phyloP scores from a whole-genome alignment of 2,888 invertebrate species.

The Lycocerus yunnanus region DNA sequence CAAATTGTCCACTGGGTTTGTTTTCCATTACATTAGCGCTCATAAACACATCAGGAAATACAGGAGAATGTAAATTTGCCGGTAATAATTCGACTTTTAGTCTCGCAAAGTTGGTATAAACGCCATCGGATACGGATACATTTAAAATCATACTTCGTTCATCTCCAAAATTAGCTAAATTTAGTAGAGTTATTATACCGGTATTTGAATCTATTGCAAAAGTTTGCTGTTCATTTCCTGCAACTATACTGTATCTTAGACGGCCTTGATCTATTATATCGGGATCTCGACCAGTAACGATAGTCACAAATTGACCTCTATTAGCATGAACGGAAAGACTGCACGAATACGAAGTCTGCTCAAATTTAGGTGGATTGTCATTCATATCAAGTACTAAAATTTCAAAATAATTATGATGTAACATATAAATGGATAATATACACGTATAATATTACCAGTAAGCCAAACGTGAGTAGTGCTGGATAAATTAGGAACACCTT shows the following conservation, averaged over 20 bases:
- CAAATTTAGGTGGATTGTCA: conserved; percentile 87
- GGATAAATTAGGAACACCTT: conserved; percentile 79
- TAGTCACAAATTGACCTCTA: conserved; percentile 85
- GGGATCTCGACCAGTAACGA: conserved; percentile 86
- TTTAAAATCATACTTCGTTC: conserved; percentile 74
- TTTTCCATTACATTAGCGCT: conserved; percentile 84
- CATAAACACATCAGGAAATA: conserved; percentile 76
- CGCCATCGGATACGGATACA: conserved; percentile 94
- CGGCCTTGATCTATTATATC: conserved; percentile 78
- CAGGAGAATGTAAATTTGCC: conserved; percentile 79
- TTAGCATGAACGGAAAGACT: conserved; percentile 79
- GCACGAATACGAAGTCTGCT: conserved; percentile 79
- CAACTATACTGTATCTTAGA: conserved; percentile 80
- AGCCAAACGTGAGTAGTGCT: conserved; percentile 85
- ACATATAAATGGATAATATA: neutral
- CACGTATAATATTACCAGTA: conserved; percentile 62
- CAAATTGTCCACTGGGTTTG: conserved; percentile 72
- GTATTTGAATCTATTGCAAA: conserved; percentile 67
- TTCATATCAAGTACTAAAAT: conserved; percentile 81
- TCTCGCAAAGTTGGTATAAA: conserved; percentile 87
- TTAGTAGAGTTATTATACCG: conserved; percentile 71
- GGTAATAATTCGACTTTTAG: conserved; percentile 78
- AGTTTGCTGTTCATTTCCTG: conserved; percentile 78
- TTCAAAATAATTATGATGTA: neutral
- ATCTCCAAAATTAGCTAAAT: conserved; percentile 74